These are phyloP conservation scores for Noturus placidus DNA, from an alignment of 2,113 vertebrate genomes.

Conservation along the genomic window DNA sequence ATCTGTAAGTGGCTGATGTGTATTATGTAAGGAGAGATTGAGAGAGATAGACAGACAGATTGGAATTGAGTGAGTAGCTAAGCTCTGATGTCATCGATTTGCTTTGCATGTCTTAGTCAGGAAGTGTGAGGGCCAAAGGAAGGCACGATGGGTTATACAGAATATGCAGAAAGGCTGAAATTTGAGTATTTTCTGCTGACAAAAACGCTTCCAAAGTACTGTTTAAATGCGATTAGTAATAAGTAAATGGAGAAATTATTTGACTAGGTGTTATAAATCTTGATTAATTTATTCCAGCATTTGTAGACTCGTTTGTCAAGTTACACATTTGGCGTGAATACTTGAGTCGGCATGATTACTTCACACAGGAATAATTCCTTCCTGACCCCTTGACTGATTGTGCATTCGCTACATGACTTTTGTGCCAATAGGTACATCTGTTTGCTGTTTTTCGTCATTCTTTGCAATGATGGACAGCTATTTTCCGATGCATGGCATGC, in stretches of 20 bases:
- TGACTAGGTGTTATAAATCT: neutral
- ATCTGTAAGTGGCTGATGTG: slow-evolving; percentile 8
- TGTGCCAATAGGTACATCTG: neutral
- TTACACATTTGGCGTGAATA: neutral
- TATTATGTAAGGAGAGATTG: neutral
- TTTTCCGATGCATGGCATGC: neutral
- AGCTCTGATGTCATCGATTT: slow-evolving; percentile 25
- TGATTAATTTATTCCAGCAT: neutral
- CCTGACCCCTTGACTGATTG: neutral
- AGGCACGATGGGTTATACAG: neutral
- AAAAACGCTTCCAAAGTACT: neutral
- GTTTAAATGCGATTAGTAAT: neutral
- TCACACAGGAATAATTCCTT: neutral
- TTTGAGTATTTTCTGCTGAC: slow-evolving; percentile 30
- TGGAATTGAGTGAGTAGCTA: slow-evolving; percentile 16
- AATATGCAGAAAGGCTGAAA: slow-evolving; percentile 31
- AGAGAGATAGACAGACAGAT: slow-evolving; percentile 7
- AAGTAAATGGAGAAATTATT: neutral
- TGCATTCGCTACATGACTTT: neutral
- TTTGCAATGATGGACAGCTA: neutral
- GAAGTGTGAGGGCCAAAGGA: slow-evolving; percentile 1
- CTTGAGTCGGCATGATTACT: neutral
- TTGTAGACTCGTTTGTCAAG: neutral
- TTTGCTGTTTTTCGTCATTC: neutral
- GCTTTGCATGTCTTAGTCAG: slow-evolving; percentile 8